A percentile compares a stretch with the other conserved stretches of the same genome.
Conservation (phyloP, 2,888 invertebrate genomes). For the Hemaris fuciformis region DNA sequence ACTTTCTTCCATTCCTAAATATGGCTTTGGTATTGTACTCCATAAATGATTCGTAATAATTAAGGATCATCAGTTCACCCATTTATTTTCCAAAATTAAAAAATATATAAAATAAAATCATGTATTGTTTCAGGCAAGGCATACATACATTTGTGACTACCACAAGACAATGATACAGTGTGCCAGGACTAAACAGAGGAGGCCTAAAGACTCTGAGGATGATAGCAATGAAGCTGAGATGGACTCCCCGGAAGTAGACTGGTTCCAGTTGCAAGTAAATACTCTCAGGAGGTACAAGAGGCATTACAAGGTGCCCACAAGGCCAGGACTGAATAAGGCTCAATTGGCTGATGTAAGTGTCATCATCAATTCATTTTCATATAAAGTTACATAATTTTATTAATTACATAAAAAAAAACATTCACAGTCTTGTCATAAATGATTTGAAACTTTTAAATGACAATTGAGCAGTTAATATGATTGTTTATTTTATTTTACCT, state of each 20-base stretch:
- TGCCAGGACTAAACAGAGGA: constrained; percentile 92
- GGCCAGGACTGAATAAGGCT: constrained; percentile 96
- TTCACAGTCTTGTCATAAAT: too few relatives aligned
- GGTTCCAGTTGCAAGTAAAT: constrained; percentile 95
- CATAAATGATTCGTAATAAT: not conserved
- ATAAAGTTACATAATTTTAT: not conserved
- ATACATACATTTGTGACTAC: constrained; percentile 97
- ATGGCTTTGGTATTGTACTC: not conserved
- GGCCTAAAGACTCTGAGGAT: constrained; percentile 96
- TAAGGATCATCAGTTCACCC: too few relatives aligned
- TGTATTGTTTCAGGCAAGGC: constrained; percentile 86
- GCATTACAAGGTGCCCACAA: constrained; percentile 94
- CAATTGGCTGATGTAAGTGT: constrained; percentile 95
- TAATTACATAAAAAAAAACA: too few relatives aligned
- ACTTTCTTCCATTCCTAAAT: constrained; percentile 9
- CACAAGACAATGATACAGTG: constrained; percentile 98
- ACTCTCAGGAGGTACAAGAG: constrained; percentile 96
- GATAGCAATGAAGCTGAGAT: constrained; percentile 96
- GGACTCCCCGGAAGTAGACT: constrained; percentile 95
- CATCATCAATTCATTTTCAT: not conserved
- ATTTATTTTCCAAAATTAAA: not conserved
- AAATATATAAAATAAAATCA: not conserved
- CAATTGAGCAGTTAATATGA: too few relatives aligned
- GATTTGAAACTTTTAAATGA: too few relatives aligned
- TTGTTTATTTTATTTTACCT: too few relatives aligned